Percentiles rank a stretch among this genome's conserved stretches.
phyloP scores from a whole-genome alignment of 2,797 vertebrate genomes.

The Lateolabrax maculatus region DNA sequence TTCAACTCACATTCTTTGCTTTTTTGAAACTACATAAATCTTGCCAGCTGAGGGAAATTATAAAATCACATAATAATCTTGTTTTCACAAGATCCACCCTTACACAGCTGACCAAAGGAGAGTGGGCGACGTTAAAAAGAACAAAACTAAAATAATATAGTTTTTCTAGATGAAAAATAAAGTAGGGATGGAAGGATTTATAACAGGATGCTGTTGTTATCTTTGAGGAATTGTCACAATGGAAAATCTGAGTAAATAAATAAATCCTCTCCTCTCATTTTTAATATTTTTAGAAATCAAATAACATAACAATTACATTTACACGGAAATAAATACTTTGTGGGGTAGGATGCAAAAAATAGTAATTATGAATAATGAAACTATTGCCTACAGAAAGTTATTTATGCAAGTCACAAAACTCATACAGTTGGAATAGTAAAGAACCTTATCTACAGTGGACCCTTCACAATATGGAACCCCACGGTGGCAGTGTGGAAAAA shows the following conservation, averaged over 20 bases:
- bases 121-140: neutral
- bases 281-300: neutral
- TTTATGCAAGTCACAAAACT: slow-evolving; percentile 2
- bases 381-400: neutral
- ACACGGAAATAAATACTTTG: slow-evolving; percentile 31
- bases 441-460: neutral
- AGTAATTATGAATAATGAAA: neutral
- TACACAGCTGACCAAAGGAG: neutral
- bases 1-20: neutral
- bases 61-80: slow-evolving; percentile 16
- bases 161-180: slow-evolving; percentile 22
- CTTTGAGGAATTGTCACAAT: slow-evolving; percentile 21
- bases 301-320: slow-evolving; percentile 1
- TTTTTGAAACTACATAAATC: slow-evolving; percentile 3
- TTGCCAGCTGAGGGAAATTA: slow-evolving; percentile 12
- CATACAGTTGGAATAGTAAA: neutral
- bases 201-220: slow-evolving; percentile 20
- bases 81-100: slow-evolving; percentile 9
- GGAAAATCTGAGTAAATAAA: slow-evolving; percentile 11
- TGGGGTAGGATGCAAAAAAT: neutral
- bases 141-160: neutral
- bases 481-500: slow-evolving; percentile 13
- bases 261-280: neutral
- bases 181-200: neutral
- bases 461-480: neutral